Percentiles rank a stretch among this genome's conserved stretches.
phyloP scores from a whole-genome alignment of 2,797 vertebrate genomes.

The Cebuella pygmaea region DNA sequence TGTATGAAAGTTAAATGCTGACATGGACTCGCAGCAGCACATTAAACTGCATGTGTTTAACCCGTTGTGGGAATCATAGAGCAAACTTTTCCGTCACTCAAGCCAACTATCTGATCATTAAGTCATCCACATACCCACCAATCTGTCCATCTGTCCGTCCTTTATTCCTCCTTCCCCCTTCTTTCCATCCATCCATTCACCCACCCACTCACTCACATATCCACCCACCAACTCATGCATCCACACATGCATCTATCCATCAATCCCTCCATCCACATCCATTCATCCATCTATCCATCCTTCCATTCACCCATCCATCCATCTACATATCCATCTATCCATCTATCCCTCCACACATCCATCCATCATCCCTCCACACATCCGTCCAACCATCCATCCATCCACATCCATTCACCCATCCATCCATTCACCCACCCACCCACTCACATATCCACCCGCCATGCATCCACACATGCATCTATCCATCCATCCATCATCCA shows the following conservation, averaged over 20 bases:
- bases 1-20: neutral
- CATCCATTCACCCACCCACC: neutral
- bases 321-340: rapidly evolving
- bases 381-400: rapidly evolving
- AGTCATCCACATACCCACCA: neutral
- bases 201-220: neutral
- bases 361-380: too few species aligned
- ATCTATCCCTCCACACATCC: rapidly evolving
- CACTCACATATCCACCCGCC: neutral
- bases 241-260: rapidly evolving
- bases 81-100: too few species aligned
- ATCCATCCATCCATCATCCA: too few species aligned
- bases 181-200: too few species aligned
- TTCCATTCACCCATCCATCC: neutral
- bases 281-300: neutral
- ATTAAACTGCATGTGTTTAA: neutral
- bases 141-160: neutral
- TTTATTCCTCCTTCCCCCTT: neutral
- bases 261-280: rapidly evolving
- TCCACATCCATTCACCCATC: rapidly evolving
- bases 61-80: neutral
- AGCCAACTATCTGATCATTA: too few species aligned
- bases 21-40: neutral
- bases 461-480: neutral
- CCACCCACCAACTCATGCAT: too few species aligned